Base-by-base conservation (phyloP, 2,113 vertebrate genomes). In the Gnathonemus longibarbis region DNA sequence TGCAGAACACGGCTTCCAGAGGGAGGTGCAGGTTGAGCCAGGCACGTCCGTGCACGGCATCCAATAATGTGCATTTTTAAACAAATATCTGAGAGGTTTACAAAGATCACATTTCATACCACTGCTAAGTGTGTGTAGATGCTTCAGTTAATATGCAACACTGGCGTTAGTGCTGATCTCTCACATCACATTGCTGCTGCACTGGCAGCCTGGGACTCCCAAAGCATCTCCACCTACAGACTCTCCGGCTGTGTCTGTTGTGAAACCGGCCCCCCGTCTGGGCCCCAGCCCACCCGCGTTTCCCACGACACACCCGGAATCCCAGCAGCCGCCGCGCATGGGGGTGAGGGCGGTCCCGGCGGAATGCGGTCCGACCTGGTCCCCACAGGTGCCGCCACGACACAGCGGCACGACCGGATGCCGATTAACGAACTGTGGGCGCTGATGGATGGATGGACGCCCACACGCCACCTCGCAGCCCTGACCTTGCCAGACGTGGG, bases 281-380 rank as follows among this genome's bases (percentile, higher is more conserved):
- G 39, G 74, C 19, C 42, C 21, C 83, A 48, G 24, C 42, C 39
- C 45, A 48, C 42, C 39, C 1, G 49, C 11, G 6, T 27, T 87
- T 48, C 49, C 50, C 24, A 13, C 5, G 56, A 70, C 70, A 62
- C 87, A 39, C 90, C 87, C 27, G 7, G 45, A 90, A 56, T 83
- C 66, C 86, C 45, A n/a, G 21, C 84, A 56, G 85, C 19, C 66
- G 6, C 27, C 13, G 5, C 21, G 15, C n/a, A 8, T 0, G 9
- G n/a, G 31, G 24, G 46, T 24, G 11, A 6, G 46, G 86, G 84
- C 50, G 17, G 7, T 31, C 87, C 48, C 6, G n/a, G 49, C 15
- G 74, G 90, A 90, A 87, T 88, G 49, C 21, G 74, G 49, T 42
- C 39, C 1, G 8, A 88, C 89, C 62, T 1, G 89, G 56, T 74